These are phyloP conservation scores for Ophioderma brevispina DNA, from an alignment of 35 echinoderm and acorn worm species.

Conservation along the genomic window DNA sequence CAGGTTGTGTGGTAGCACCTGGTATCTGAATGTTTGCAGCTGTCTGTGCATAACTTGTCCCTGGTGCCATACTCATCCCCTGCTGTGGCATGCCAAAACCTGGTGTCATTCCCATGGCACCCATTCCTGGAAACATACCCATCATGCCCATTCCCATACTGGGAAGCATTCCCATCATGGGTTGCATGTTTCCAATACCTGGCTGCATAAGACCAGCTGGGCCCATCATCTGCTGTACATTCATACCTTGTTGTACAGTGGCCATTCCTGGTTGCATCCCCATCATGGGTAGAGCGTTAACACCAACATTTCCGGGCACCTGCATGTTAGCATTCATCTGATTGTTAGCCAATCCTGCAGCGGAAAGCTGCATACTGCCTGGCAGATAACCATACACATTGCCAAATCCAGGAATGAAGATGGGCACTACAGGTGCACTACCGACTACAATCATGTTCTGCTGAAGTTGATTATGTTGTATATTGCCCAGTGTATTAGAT, in stretches of 20 bases:
- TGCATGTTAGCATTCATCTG: background rate
- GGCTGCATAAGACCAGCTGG: background rate
- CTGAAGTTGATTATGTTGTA: background rate
- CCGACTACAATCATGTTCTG: background rate
- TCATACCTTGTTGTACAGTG: background rate
- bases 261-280: too few species aligned
- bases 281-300: too few species aligned
- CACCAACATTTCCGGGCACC: background rate
- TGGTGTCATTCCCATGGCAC: background rate
- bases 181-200: background rate
- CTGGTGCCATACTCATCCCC: too few species aligned
- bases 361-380: background rate
- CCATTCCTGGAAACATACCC: background rate
- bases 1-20: too few species aligned
- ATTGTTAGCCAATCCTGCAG: background rate
- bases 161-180: background rate
- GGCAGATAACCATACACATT: background rate
- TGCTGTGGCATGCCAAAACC: background rate
- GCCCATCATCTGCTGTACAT: background rate
- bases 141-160: background rate
- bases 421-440: background rate
- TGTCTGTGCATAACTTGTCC: too few species aligned
- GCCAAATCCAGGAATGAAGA: background rate
- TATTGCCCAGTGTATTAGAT: background rate
- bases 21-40: too few species aligned